These are phyloP conservation scores for Drosophila pachea DNA, from an alignment of 1,140 invertebrate species.

Conservation along the genomic window DNA sequence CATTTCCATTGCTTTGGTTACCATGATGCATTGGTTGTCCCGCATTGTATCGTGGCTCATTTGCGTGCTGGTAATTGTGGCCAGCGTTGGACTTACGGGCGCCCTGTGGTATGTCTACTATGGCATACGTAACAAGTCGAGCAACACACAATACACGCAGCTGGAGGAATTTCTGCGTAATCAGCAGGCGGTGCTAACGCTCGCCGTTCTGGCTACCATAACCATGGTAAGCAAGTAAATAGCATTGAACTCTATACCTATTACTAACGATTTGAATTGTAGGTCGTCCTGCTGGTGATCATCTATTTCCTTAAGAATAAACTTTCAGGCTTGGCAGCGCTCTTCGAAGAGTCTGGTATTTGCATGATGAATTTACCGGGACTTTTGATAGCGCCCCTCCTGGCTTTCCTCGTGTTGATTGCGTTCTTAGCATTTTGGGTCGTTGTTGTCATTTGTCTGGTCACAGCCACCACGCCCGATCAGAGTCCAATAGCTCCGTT, in stretches of 20 bases:
- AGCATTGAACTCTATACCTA: background rate
- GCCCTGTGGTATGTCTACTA: slow-evolving; percentile 94
- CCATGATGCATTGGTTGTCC: slow-evolving; percentile 90
- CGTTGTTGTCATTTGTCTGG: slow-evolving; percentile 86
- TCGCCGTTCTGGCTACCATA: slow-evolving; percentile 93
- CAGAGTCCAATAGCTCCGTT: slow-evolving; percentile 73
- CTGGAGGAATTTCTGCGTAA: slow-evolving; percentile 91
- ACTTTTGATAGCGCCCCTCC: slow-evolving; percentile 91
- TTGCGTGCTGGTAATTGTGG: slow-evolving; percentile 87
- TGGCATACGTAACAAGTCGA: slow-evolving; percentile 83
- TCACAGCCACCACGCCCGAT: slow-evolving; percentile 81
- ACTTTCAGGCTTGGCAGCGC: slow-evolving; percentile 87
- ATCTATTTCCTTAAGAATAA: slow-evolving; percentile 89
- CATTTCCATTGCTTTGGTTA: slow-evolving; percentile 89
- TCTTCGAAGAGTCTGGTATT: slow-evolving; percentile 93
- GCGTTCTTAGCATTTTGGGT: slow-evolving; percentile 93
- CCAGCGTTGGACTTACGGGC: slow-evolving; percentile 87
- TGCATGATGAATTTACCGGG: slow-evolving; percentile 90
- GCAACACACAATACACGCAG: slow-evolving; percentile 57
- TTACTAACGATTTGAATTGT: slow-evolving; percentile 57
- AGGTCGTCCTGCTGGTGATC: slow-evolving; percentile 90
- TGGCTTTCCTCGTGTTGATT: slow-evolving; percentile 89
- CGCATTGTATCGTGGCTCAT: slow-evolving; percentile 92
- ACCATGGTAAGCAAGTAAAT: slow-evolving; percentile 78
- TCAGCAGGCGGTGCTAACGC: slow-evolving; percentile 88